Percentiles rank a stretch among this genome's conserved stretches.
Conservation (phyloP, 2,113 vertebrate species). For the Ornithorhynchus anatinus region DNA sequence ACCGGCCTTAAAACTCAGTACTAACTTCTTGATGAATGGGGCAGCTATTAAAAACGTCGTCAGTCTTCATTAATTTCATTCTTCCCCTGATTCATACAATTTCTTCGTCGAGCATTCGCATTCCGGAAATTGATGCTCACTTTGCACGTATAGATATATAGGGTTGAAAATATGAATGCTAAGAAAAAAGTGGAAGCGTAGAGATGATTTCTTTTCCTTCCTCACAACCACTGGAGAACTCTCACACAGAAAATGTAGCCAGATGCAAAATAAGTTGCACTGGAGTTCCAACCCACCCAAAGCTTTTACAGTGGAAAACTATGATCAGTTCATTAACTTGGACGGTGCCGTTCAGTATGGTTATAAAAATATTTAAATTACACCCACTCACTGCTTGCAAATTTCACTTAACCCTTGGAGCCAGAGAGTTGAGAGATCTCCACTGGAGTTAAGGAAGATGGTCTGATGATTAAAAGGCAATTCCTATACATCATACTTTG, state of each 20-base stretch:
- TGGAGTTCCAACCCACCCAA: neutral
- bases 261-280: neutral
- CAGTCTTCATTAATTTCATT: no score
- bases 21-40: no score
- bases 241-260: neutral
- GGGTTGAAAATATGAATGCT: no score
- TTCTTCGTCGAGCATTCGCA: no score
- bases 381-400: neutral
- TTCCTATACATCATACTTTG: neutral
- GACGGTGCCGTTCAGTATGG: neutral
- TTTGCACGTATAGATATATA: no score
- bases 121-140: no score
- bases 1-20: no score
- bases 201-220: neutral
- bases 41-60: no score
- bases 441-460: neutral
- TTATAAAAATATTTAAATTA: conserved; percentile 10
- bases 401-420: neutral
- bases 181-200: neutral
- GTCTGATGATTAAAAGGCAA: neutral
- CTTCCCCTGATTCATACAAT: no score
- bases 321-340: neutral
- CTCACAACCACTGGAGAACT: neutral
- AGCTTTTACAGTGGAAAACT: neutral
- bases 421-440: neutral